Conservation (phyloP, 2,113 vertebrate species). For the Xenopus borealis region DNA sequence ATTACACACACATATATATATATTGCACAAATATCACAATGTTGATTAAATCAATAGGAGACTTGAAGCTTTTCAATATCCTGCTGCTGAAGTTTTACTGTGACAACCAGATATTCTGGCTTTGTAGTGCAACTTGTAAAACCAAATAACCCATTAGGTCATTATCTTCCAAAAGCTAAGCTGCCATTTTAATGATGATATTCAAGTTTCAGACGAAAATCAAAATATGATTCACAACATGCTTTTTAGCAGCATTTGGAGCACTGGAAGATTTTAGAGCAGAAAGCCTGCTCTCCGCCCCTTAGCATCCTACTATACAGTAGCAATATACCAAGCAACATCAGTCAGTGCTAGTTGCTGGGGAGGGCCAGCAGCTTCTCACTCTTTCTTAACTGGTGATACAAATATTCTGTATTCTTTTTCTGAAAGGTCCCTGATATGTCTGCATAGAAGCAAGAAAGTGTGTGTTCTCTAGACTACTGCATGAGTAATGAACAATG, state of each 20-base stretch:
- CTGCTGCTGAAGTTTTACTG: slow-evolving; percentile 46
- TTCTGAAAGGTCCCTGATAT: slow-evolving; percentile 41
- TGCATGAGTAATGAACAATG: no score
- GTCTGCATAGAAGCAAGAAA: slow-evolving; percentile 44
- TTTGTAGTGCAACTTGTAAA: slow-evolving; percentile 50
- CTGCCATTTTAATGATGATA: slow-evolving; percentile 9
- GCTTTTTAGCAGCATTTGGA: slow-evolving; percentile 21
- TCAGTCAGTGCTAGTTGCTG: slow-evolving; percentile 1
- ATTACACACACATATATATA: slow-evolving; percentile 57
- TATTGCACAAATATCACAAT: slow-evolving; percentile 74
- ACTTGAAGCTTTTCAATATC: slow-evolving; percentile 24
- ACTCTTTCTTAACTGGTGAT: not conserved
- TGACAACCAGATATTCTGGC: slow-evolving; percentile 57
- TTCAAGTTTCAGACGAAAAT: not conserved
- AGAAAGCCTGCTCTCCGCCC: slow-evolving; percentile 13
- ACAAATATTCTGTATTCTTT: not conserved
- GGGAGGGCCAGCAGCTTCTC: not conserved
- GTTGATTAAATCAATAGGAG: slow-evolving; percentile 47
- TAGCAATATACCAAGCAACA: not conserved
- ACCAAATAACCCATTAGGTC: not conserved
- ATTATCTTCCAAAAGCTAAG: slow-evolving; percentile 2
- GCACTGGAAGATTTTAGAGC: slow-evolving; percentile 17
- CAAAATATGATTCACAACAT: slow-evolving; percentile 2
- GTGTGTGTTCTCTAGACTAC: not conserved
- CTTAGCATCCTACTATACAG: not conserved